Base-by-base conservation (phyloP, 2,888 invertebrate genomes). In the Drepanosiphum platanoidis region DNA sequence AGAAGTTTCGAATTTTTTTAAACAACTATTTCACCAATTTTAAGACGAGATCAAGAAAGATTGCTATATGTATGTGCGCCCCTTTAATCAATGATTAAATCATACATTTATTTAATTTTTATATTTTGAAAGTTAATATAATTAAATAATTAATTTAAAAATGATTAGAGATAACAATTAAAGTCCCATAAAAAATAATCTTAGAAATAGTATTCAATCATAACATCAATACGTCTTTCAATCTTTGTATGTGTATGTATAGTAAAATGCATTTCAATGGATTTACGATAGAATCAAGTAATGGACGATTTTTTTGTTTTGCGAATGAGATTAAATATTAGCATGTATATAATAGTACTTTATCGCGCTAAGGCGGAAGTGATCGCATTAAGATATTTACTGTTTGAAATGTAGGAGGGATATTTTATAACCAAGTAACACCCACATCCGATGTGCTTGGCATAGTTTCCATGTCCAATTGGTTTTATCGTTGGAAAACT, bases 391-490 rank as follows among this genome's bases (percentile, higher is more conserved):
- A 71, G 71, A 81, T 58, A 71, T 81, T 39, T 52, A n/a, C 36
- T 36, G 5, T 70, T 0, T 36, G 22, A 0, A 1, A 3, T 30
- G 58, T 36, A 9, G 58, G 22, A 58, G 7, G 39, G 70, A 58
- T 8, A 39, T 70, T 81, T 81, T 71, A 61, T 71, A 39, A 71
- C 71, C 58, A 15, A 58, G 58, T 58, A 71, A 81, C 81, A 81
- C 81, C 81, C 81, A 81, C 81, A 15, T 52, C 39, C 70, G 11
- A n/a, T 71, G 58, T 68, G 79, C 15, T 81, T 81, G 81, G 81
- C 81, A 81, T 58, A 81, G 71, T 81, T 80, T 71, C 58, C 22
- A 81, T n/a, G 32, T 81, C 58, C 58, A 81, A 81, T 81, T 81
- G 81, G 71, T 34, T 81, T 71, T 71, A 71, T 71, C 70, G 71